Evolutionary conservation across 2,113 vertebrate species (phyloP).

Genomic region (Brachyhypopomus occidentalis): DNA sequence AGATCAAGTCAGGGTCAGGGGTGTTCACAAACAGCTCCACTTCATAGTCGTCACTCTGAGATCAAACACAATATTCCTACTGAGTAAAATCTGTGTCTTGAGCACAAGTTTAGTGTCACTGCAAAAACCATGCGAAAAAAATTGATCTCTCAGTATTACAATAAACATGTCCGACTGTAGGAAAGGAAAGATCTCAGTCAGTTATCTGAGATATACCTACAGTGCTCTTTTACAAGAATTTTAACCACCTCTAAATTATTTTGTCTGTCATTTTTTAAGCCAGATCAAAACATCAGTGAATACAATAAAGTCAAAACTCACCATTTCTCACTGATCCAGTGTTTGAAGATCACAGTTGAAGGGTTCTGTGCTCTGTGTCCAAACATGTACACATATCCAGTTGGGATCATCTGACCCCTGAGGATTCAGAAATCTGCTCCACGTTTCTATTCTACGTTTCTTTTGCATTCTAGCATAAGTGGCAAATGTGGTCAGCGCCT

Average conservation of each 20-base stretch:
- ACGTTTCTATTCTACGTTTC: slow-evolving; percentile 39
- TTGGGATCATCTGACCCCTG: slow-evolving; percentile 32
- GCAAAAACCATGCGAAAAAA: not conserved
- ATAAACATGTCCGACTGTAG: too few relatives aligned
- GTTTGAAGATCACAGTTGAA: not conserved
- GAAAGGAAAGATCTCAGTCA: too few relatives aligned
- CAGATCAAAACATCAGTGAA: not conserved
- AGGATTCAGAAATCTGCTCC: slow-evolving; percentile 39
- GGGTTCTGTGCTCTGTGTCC: not conserved
- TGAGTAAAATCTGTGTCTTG: not conserved
- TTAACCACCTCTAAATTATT: too few relatives aligned
- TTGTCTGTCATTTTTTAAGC: too few relatives aligned
- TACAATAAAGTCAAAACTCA: slow-evolving; percentile 29
- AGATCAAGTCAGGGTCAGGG: slow-evolving; percentile 82
- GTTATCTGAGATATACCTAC: too few relatives aligned
- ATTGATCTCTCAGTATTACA: not conserved
- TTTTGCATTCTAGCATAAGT: slow-evolving; percentile 51
- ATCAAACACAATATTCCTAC: not conserved
- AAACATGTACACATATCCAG: slow-evolving; percentile 7
- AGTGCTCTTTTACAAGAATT: too few relatives aligned
- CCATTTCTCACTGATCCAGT: slow-evolving; percentile 44
- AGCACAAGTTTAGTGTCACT: not conserved
- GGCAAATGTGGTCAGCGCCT: slow-evolving; percentile 41
- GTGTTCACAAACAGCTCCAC: slow-evolving; percentile 80
- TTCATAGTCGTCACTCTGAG: slow-evolving; percentile 82